phyloP scores from a whole-genome alignment of 2,888 invertebrate genomes.

The Cataglyphis altisquamis region DNA sequence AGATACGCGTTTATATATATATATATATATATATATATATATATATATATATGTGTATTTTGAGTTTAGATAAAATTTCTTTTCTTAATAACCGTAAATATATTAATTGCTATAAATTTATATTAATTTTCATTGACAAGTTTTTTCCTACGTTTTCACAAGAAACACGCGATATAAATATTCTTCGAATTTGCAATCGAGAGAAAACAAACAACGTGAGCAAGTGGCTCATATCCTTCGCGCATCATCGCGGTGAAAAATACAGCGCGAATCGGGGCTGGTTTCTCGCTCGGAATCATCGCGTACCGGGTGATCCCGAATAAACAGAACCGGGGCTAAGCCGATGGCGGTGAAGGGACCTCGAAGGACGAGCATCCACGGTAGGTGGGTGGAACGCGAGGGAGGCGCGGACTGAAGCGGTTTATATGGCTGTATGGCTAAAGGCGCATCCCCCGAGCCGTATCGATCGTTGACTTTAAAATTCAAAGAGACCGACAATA shows the following conservation, averaged over 20 bases:
- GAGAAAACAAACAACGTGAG: not conserved
- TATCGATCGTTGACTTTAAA: conserved; percentile 86
- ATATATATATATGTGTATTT: too few relatives aligned
- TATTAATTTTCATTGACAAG: conserved; percentile 20
- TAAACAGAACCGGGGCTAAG: conserved; percentile 67
- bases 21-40: too few relatives aligned
- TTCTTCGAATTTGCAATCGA: not conserved
- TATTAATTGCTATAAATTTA: conserved; percentile 16
- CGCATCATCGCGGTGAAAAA: conserved; percentile 10
- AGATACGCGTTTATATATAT: not conserved
- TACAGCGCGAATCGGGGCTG: not conserved
- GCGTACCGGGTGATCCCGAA: conserved; percentile 71
- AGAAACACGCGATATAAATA: not conserved
- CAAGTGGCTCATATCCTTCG: not conserved
- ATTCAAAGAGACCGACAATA: conserved; percentile 87
- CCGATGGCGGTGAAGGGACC: conserved; percentile 47
- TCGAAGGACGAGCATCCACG: conserved; percentile 54
- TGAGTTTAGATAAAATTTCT: not conserved
- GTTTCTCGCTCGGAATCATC: conserved; percentile 49
- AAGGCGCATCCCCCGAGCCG: conserved; percentile 85
- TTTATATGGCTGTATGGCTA: conserved; percentile 83
- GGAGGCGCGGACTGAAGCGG: conserved; percentile 69
- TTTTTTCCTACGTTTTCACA: not conserved
- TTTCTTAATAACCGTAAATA: not conserved
- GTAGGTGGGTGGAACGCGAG: conserved; percentile 58